A percentile compares a stretch with the other conserved stretches of the same genome.
Conservation (phyloP, 1,140 invertebrate genomes). For the Cryptotermes secundus region DNA sequence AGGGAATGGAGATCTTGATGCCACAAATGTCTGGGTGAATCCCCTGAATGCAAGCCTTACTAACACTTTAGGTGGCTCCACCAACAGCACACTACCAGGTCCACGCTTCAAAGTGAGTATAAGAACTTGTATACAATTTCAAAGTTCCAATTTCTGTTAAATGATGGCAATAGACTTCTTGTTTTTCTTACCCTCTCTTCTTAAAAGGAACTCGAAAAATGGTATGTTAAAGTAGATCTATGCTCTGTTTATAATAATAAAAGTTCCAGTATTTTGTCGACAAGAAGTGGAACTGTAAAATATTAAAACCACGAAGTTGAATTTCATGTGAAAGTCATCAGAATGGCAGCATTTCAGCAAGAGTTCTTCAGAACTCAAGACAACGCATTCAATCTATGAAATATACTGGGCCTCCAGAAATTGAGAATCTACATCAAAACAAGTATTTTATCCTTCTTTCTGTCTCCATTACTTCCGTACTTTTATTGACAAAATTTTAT, state of each 20-base stretch:
- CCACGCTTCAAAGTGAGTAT: slow-evolving; percentile 36
- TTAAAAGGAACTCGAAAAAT: neutral
- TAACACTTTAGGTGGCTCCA: slow-evolving; percentile 38
- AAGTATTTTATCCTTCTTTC: too few species aligned
- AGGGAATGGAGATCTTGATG: slow-evolving; percentile 45
- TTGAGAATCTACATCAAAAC: too few species aligned
- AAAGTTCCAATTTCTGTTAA: neutral
- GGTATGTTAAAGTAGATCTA: neutral
- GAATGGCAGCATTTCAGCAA: too few species aligned
- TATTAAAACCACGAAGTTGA: too few species aligned
- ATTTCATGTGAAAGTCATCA: too few species aligned
- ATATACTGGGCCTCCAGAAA: too few species aligned
- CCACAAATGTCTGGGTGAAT: slow-evolving; percentile 72
- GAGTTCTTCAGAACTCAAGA: too few species aligned
- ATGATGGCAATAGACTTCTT: neutral
- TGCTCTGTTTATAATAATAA: neutral
- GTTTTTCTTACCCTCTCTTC: neutral
- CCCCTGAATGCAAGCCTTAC: slow-evolving; percentile 52
- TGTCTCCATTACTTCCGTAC: too few species aligned
- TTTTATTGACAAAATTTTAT: too few species aligned
- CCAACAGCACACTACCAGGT: slow-evolving; percentile 33
- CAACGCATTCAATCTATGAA: too few species aligned
- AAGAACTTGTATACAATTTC: neutral
- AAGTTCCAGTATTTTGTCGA: neutral
- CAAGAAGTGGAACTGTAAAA: too few species aligned